These are phyloP conservation scores for Diadema setosum DNA, from an alignment of 35 echinoderm and acorn worm species.

Conservation along the genomic window DNA sequence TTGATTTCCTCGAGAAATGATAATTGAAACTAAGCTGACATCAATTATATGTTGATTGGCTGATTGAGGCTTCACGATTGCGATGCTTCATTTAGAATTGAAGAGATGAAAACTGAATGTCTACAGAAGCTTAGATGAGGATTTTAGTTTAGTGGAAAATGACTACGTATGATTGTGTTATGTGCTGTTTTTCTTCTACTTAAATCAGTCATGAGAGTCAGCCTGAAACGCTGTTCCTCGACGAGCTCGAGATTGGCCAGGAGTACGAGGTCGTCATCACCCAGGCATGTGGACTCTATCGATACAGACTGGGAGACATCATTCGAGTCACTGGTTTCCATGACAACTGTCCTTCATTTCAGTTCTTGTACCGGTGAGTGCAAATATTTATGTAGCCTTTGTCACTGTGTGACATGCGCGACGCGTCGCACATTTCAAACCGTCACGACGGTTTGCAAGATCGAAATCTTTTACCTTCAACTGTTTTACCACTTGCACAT, in stretches of 20 bases:
- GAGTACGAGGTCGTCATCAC: conserved; percentile 71
- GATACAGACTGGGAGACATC: conserved; percentile 59
- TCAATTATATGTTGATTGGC: no score
- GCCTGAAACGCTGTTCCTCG: conserved; percentile 26
- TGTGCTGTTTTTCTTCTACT: neutral
- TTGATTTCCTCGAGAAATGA: no score
- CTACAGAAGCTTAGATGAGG: neutral
- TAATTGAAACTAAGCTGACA: no score
- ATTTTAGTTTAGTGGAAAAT: neutral
- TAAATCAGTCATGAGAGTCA: neutral
- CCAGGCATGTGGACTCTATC: conserved; percentile 46
- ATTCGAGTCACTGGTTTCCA: conserved; percentile 29
- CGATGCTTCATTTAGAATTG: neutral
- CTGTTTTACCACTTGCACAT: no score
- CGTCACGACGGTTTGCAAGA: no score
- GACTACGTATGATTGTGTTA: neutral
- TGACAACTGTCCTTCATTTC: conserved; percentile 33
- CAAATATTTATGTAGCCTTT: no score
- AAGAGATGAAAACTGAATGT: neutral
- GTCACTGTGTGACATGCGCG: no score
- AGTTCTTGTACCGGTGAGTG: conserved; percentile 43
- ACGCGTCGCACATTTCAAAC: no score
- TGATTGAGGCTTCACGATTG: no score
- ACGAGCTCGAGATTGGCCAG: conserved; percentile 64
- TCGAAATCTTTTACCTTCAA: no score